Evolutionary conservation across 2,888 invertebrate genomes (phyloP).

Genomic region (Euzophera pinguis): DNA sequence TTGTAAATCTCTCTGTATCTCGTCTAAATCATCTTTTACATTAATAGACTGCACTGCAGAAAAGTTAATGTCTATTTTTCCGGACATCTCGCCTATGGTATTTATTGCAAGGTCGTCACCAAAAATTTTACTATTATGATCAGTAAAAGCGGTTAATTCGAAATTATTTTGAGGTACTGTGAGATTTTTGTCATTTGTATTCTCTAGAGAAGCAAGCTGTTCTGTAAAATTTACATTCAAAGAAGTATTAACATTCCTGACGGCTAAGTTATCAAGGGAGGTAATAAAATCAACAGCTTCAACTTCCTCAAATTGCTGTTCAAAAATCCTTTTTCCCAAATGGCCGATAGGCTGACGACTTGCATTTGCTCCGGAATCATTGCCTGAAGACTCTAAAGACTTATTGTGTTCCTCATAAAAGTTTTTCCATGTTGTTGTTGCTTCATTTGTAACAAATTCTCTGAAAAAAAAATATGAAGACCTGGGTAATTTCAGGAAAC

Average conservation of each 20-base stretch:
- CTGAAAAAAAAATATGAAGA: conserved; percentile 35
- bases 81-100: conserved; percentile 43
- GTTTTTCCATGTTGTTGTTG: conserved; percentile 70
- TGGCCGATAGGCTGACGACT: conserved; percentile 44
- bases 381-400: conserved; percentile 58
- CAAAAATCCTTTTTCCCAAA: conserved; percentile 55
- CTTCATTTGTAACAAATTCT: conserved; percentile 66
- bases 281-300: conserved; percentile 48
- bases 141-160: conserved; percentile 55
- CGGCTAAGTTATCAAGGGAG: conserved; percentile 28
- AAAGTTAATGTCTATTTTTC: conserved; percentile 55
- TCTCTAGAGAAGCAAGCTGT: conserved; percentile 45
- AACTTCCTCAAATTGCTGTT: conserved; percentile 61
- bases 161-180: conserved; percentile 39
- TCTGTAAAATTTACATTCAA: conserved; percentile 45
- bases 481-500: no score
- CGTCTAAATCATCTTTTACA: conserved; percentile 55
- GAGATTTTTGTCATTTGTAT: conserved; percentile 39
- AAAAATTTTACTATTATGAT: conserved; percentile 53
- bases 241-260: conserved; percentile 37
- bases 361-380: conserved; percentile 46
- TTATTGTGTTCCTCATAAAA: conserved; percentile 70
- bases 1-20: conserved; percentile 51
- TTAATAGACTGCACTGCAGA: conserved; percentile 42
- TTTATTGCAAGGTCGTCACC: conserved; percentile 46